A percentile compares a stretch with the other conserved stretches of the same genome.
These are phyloP conservation scores for Papilio polyxenes DNA, from an alignment of 1,140 invertebrate species.

Conservation along the genomic window DNA sequence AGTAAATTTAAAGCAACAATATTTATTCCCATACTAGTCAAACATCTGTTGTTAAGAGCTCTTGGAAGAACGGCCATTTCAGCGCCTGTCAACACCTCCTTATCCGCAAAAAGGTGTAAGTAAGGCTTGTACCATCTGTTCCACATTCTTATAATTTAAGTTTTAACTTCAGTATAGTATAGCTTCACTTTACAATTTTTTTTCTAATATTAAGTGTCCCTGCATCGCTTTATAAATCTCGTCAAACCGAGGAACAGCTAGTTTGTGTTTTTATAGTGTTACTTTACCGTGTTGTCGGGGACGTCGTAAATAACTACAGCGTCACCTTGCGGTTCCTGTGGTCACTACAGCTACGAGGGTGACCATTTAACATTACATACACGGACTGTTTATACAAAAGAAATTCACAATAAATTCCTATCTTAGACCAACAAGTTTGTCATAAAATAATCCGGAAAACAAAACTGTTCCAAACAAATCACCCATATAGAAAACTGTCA, in stretches of 20 bases:
- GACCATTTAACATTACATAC: background rate
- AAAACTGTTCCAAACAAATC: no score
- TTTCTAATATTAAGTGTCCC: background rate
- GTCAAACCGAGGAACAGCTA: background rate
- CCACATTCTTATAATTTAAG: background rate
- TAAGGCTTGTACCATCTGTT: no score
- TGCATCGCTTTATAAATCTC: background rate
- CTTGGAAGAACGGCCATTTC: background rate
- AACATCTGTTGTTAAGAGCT: conserved; percentile 9
- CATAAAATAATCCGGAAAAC: no score
- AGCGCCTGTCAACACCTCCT: background rate
- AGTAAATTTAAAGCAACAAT: background rate
- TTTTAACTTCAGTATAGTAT: background rate
- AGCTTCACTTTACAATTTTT: background rate
- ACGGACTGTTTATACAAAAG: background rate
- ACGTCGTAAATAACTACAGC: conserved; percentile 26
- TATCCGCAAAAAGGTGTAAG: background rate
- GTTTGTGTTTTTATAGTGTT: background rate
- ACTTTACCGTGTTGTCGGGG: background rate
- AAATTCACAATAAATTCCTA: background rate
- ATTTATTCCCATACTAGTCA: background rate
- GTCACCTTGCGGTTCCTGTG: conserved; percentile 24
- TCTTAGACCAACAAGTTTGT: background rate
- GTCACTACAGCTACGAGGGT: background rate
- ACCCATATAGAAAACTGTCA: no score